Evolutionary conservation across 2,888 invertebrate species (phyloP), one percentile per base, ranked within the genome.

Genomic region (Meteorus colon): DNA sequence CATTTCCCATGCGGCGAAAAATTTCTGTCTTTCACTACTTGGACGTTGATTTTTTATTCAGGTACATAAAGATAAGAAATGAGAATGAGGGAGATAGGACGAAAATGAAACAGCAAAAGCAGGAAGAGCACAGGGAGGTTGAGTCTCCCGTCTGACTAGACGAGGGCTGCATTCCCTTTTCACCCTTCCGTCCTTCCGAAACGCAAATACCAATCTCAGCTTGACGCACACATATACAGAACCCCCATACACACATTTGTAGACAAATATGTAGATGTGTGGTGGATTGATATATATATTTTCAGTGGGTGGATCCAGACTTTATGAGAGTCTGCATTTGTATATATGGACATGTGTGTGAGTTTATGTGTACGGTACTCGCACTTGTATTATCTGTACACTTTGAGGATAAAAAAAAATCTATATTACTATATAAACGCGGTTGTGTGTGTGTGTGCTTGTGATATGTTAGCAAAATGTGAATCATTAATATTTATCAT

Each of bases 191-290:
- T 66, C 68, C 71, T 67, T 77, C 62, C 34, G 75, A 77, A 74
- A 72, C 68, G 79, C 76, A 78, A 78, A 78, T 78, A 78, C 71
- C 73, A 80, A 80, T 78, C 75, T 75, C 76, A 34, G 67, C 65
- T 68, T 27, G 55, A 63, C 31, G 51, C 65, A 31, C 68, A 62
- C 34, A 74, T 24, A 55, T 37, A 73, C n/a, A 4, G 16, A 19
- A 24, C 60, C 31, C 45, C 19, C 31, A 41, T 16, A 51, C 45
- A 73, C 48, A 59, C 24, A 69, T 45, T 67, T 29, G 16, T 37
- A 45, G 8, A 71, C 65, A 60, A 4, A 69, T 51, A 68, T 19
- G 45, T 29, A 51, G 29, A n/a, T 29, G 10, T 51, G 10, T 65
- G 31, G 62, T 29, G 19, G 24, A 19, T 31, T 12, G 4, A 45